Percentiles rank a stretch among this genome's conserved stretches.
Conservation (phyloP, 2,888 invertebrate species). For the Gymnocheta viridis region DNA sequence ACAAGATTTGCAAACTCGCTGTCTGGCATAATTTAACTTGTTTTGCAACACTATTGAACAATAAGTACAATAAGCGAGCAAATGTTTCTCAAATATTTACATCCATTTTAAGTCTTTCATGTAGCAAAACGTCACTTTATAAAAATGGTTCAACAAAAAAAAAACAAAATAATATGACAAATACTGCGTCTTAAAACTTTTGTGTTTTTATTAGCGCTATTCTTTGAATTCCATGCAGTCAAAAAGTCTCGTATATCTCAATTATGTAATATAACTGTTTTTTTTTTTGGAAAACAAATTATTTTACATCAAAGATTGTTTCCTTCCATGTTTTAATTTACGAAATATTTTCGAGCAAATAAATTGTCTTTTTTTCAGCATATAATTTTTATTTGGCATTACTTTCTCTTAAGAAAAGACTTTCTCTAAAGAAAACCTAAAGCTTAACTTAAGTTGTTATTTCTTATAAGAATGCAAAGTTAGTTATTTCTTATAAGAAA, state of each 20-base stretch:
- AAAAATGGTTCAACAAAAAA: not conserved
- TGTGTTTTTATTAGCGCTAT: not conserved
- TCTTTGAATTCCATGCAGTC: not conserved
- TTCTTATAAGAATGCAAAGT: too few species aligned
- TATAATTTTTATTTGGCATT: conserved; percentile 38
- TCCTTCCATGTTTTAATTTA: not conserved
- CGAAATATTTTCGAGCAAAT: not conserved
- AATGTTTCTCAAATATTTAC: not conserved
- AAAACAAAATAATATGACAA: not conserved
- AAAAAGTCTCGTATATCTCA: not conserved
- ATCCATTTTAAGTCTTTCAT: not conserved
- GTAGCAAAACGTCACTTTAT: not conserved
- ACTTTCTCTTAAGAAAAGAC: conserved; percentile 60
- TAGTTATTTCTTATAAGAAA: too few species aligned
- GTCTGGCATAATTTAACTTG: conserved; percentile 17
- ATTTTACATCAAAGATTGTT: too few species aligned
- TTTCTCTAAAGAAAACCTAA: too few species aligned
- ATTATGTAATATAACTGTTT: not conserved
- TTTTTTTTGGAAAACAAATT: not conserved
- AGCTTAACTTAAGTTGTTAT: too few species aligned
- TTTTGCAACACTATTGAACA: conserved; percentile 3
- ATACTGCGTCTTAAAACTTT: too few species aligned
- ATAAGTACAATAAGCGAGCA: not conserved
- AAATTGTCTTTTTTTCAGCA: not conserved
- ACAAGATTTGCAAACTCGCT: conserved; percentile 6